Percentiles rank a stretch among this genome's conserved stretches.
phyloP scores from a whole-genome alignment of 2,888 invertebrate genomes.

The Hesperia comma region DNA sequence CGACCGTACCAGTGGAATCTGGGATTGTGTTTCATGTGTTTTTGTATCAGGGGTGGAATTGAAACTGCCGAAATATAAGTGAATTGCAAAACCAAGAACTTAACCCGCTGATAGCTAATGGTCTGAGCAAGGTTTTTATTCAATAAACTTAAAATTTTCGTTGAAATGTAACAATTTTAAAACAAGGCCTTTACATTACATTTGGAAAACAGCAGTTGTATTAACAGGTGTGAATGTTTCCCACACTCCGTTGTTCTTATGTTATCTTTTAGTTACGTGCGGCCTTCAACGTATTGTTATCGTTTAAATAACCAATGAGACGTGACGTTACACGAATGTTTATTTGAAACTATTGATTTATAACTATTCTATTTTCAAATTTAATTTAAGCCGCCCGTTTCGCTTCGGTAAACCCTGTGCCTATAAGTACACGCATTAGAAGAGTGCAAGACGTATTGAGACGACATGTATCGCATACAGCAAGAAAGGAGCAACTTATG shows the following conservation, averaged over 20 bases:
- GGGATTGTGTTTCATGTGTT: too few species aligned
- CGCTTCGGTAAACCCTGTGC: too few species aligned
- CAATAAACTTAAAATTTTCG: background rate
- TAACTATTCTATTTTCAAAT: background rate
- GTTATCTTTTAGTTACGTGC: constrained; percentile 3
- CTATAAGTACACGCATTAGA: too few species aligned
- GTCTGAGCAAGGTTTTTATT: background rate
- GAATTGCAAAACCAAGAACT: too few species aligned
- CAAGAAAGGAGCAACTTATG: too few species aligned
- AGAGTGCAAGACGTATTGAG: too few species aligned
- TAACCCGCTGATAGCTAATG: too few species aligned
- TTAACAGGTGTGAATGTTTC: constrained; percentile 1
- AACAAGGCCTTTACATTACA: background rate
- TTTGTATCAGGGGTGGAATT: too few species aligned
- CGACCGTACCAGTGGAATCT: too few species aligned
- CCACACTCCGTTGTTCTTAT: background rate
- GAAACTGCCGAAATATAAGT: too few species aligned
- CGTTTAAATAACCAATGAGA: background rate
- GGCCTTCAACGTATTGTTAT: constrained; percentile 1
- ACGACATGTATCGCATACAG: too few species aligned
- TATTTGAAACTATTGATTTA: background rate
- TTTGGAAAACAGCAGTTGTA: constrained; percentile 2
- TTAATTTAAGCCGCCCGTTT: background rate
- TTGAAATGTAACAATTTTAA: background rate
- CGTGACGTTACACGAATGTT: background rate